These are phyloP conservation scores for Epistrophe eligans DNA, from an alignment of 2,888 invertebrate species.

Conservation along the genomic window DNA sequence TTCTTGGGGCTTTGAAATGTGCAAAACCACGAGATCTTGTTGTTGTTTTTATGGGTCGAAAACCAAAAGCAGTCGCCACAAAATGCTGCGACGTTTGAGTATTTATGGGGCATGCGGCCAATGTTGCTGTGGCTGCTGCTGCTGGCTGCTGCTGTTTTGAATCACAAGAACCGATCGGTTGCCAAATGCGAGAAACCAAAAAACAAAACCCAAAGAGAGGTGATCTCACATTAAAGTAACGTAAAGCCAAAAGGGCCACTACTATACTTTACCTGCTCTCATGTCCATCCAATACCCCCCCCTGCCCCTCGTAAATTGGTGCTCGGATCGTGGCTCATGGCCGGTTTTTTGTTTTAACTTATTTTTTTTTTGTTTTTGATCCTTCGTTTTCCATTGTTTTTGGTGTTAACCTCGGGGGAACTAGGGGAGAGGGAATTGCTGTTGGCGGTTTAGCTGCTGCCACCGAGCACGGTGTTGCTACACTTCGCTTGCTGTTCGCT, in stretches of 20 bases:
- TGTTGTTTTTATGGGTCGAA: constrained; percentile 38
- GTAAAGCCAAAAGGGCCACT: constrained; percentile 62
- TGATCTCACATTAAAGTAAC: constrained; percentile 62
- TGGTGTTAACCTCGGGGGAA: constrained; percentile 64
- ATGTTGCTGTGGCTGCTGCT: constrained; percentile 33
- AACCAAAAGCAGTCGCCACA: constrained; percentile 64
- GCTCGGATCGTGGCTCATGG: constrained; percentile 53
- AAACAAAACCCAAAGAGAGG: constrained; percentile 43
- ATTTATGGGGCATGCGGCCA: constrained; percentile 73
- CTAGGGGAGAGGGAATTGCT: constrained; percentile 32
- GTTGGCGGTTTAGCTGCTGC: constrained; percentile 71
- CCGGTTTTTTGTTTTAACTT: constrained; percentile 21
- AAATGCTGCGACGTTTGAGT: constrained; percentile 73
- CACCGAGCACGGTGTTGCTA: constrained; percentile 73
- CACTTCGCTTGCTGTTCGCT: constrained; percentile 71
- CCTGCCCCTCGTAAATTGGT: constrained; percentile 26
- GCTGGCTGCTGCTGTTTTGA: constrained; percentile 40
- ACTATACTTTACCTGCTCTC: constrained; percentile 14
- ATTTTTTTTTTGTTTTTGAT: constrained; percentile 42
- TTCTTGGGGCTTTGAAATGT: constrained; percentile 62
- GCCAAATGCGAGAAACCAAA: constrained; percentile 56
- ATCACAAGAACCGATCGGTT: constrained; percentile 59
- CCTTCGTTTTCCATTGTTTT: constrained; percentile 66
- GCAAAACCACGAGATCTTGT: constrained; percentile 60
- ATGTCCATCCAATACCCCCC: not conserved